A percentile compares a stretch with the other conserved stretches of the same genome.
These are phyloP conservation scores for Albula glossodonta DNA, from an alignment of 2,113 vertebrate genomes.

Conservation along the genomic window DNA sequence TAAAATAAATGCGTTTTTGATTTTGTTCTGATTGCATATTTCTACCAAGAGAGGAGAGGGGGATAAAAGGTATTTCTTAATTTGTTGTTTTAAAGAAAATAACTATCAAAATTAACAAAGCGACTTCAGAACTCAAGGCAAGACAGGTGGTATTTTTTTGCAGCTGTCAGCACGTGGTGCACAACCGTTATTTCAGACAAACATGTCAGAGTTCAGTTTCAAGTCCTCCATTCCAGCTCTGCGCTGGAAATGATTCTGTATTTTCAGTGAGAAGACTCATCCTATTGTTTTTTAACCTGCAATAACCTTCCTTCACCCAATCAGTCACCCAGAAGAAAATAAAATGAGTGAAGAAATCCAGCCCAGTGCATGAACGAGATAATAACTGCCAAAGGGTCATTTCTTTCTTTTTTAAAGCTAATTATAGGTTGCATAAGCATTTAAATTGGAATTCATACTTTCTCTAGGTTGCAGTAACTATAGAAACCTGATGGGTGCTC, in stretches of 20 bases:
- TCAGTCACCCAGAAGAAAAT: neutral
- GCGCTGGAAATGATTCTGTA: neutral
- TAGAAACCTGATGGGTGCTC: neutral
- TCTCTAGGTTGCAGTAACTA: neutral
- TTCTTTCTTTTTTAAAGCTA: neutral
- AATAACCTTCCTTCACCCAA: neutral
- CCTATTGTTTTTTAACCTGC: neutral
- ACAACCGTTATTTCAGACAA: too few relatives aligned
- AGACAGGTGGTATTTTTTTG: too few relatives aligned
- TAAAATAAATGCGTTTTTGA: neutral
- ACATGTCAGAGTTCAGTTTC: too few relatives aligned
- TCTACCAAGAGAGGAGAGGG: neutral
- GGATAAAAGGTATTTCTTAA: too few relatives aligned
- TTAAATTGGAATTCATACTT: conserved; percentile 5
- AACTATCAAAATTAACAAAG: too few relatives aligned
- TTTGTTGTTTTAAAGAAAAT: too few relatives aligned
- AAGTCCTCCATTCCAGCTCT: too few relatives aligned
- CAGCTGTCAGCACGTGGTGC: too few relatives aligned
- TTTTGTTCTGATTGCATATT: neutral
- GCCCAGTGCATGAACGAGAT: neutral
- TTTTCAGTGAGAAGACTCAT: neutral
- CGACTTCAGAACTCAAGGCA: too few relatives aligned
- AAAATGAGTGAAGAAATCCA: neutral
- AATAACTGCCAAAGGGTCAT: neutral
- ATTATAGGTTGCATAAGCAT: neutral